Evolutionary conservation across 2,888 invertebrate genomes (phyloP).

Genomic region (Lordiphosa fenestrarum): DNA sequence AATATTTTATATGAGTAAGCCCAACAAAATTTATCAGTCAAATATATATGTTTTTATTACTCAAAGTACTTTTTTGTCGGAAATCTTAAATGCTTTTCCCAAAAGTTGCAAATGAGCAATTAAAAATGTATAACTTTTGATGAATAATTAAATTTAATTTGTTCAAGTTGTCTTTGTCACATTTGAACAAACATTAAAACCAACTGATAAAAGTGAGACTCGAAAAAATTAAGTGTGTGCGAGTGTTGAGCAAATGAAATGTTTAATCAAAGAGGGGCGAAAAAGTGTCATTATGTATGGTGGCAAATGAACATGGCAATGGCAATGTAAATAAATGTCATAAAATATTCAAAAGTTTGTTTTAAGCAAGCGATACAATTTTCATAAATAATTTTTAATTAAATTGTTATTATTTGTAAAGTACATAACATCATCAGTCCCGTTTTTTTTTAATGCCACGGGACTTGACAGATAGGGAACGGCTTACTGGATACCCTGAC

Average conservation of each 20-base stretch:
- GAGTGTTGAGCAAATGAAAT: neutral
- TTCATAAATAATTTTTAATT: slow-evolving; percentile 28
- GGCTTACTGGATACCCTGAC: too few relatives aligned
- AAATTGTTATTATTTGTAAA: slow-evolving; percentile 1
- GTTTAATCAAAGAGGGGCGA: neutral
- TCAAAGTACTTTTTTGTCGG: too few relatives aligned
- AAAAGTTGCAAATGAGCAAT: slow-evolving; percentile 52
- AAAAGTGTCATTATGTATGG: too few relatives aligned
- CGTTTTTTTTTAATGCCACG: too few relatives aligned
- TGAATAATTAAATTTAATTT: slow-evolving; percentile 49
- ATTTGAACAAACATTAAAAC: slow-evolving; percentile 13
- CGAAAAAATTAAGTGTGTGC: slow-evolving; percentile 2
- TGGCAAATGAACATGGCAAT: neutral
- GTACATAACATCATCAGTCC: too few relatives aligned
- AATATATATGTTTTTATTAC: too few relatives aligned
- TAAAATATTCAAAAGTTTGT: slow-evolving; percentile 1
- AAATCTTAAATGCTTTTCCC: slow-evolving; percentile 7
- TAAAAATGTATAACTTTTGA: slow-evolving; percentile 44
- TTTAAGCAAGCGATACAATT: slow-evolving; percentile 1
- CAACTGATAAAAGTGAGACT: slow-evolving; percentile 4
- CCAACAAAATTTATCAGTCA: too few relatives aligned
- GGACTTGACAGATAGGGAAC: too few relatives aligned
- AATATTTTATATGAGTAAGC: too few relatives aligned
- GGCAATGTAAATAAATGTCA: neutral
- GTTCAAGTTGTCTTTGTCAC: slow-evolving; percentile 11